Evolutionary conservation across 2,888 invertebrate genomes (phyloP), one percentile per base, ranked within the genome.

Genomic region (Lithosia quadra): DNA sequence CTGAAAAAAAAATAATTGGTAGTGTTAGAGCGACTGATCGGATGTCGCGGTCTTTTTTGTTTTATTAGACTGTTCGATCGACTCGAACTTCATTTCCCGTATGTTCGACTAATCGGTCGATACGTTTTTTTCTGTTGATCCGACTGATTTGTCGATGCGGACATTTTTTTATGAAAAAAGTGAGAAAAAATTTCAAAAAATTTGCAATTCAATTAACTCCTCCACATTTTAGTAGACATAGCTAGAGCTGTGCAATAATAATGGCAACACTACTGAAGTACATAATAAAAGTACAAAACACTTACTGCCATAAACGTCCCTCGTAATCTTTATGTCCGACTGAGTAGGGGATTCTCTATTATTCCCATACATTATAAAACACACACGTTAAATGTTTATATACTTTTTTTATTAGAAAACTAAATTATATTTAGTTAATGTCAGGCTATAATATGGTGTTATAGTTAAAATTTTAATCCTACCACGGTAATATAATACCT

Each of bases 321-420:
- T 71, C 72, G 63, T 79, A 72, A 80, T 75, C 68, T 78, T 80
- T 79, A 72, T 71, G 74, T 75, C 67, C 71, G 55, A 74, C 74
- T 67, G 74, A 76, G 71, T 75, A 68, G 64, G 73, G 75, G 74
- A 68, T 73, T 67, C 24, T 57, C 55, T 68, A 59, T 71, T 58
- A 60, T 65, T 53, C 34, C 63, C 43, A 62, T 59, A 43, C 61
- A 61, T 69, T 65, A 65, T 61, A 61, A 69, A 59, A 63, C 64
- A 39, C 64, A 39, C 39, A 64, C 67, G n/a, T 43, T 55, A 63
- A 63, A 43, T 22, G 59, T 63, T 69, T 69, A 65, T 57, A 28
- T 58, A 28, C n/a, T 43, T 65, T 58, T 4, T 63, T 59, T 58
- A 24, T 63, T 57, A 36, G 28, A 39, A 62, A 57, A 34, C 34